Conservation (phyloP, 2,888 invertebrate species). For the Lumbricus terrestris region DNA sequence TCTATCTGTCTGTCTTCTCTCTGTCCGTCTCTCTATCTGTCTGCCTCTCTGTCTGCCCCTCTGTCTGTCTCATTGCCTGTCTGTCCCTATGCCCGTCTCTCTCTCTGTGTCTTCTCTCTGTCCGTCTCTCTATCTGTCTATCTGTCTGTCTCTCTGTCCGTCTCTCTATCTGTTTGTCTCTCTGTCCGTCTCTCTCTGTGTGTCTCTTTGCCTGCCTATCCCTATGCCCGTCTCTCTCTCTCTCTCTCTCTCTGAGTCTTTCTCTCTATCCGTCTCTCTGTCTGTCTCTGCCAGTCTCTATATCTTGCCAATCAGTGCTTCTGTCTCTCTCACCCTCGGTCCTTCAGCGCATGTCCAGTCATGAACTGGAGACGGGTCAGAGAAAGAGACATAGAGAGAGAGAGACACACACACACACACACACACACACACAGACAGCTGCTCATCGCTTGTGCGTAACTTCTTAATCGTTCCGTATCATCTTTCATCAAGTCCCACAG, state of each 20-base stretch:
- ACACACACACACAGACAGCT: no score
- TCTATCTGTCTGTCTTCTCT: no score
- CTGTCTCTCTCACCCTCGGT: neutral
- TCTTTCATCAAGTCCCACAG: neutral
- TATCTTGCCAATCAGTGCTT: neutral
- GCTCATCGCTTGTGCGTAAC: neutral
- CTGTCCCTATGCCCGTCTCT: no score
- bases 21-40: no score
- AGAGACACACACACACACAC: no score
- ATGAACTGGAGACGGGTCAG: constrained; percentile 8
- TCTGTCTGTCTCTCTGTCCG: neutral
- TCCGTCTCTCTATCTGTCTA: no score
- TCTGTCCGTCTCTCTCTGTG: neutral
- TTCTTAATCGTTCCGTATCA: neutral
- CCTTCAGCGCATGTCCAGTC: neutral
- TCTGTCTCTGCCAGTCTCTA: no score
- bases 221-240: neutral
- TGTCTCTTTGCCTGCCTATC: neutral
- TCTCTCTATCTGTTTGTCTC: neutral
- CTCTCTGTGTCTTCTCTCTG: no score
- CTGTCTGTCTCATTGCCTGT: no score
- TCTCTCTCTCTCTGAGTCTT: neutral
- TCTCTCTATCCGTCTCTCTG: no score
- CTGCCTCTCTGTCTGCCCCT: no score
- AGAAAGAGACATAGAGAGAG: no score